Evolutionary conservation across 2,888 invertebrate species (phyloP), one percentile per base, ranked within the genome.

Genomic region (Mamestra brassicae): DNA sequence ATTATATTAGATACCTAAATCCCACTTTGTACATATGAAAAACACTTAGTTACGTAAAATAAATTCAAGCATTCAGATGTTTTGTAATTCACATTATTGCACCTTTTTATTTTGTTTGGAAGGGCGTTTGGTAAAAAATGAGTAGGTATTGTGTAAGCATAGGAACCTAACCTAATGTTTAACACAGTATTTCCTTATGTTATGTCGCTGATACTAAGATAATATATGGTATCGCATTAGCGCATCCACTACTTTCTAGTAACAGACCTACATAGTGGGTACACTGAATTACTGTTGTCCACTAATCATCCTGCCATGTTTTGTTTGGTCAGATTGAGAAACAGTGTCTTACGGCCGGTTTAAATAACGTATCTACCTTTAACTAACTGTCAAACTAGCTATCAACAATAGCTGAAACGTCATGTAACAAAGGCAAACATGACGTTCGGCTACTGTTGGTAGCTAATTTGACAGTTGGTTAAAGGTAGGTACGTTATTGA

Each of bases 1-100:
- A 74, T 82, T 65, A 66, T 63, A 45, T 67, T 63, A 75, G 61
- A 65, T 68, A 57, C 54, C 38, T 42, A 74, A 79, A 84, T 76
- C 63, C 47, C 69, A 72, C 70, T 71, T 68, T 81, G 77, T 85
- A 84, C 67, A 84, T 78, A 83, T 13, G 72, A 74, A 47, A 76
- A 80, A 73, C 69, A 74, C 70, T 68, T 78, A 79, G 55, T 42
- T 71, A 80, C 67, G 66, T 84, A 77, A 81, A 85, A 84, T 87
- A 87, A 87, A 85, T 81, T 81, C 63, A 55, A 87, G 65, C 81
- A 80, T 84, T 75, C 76, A 74, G 62, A 83, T 83, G 81, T 79
- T 81, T 85, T 84, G 70, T 85, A 84, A 76, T 81, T 83, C 57
- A 74, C 11, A 73, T 69, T 61, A 26, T 26, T 26, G 26, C 1